These are phyloP conservation scores for Dicerorhinus sumatrensis DNA, from an alignment of 2,113 vertebrate species.

Conservation along the genomic window DNA sequence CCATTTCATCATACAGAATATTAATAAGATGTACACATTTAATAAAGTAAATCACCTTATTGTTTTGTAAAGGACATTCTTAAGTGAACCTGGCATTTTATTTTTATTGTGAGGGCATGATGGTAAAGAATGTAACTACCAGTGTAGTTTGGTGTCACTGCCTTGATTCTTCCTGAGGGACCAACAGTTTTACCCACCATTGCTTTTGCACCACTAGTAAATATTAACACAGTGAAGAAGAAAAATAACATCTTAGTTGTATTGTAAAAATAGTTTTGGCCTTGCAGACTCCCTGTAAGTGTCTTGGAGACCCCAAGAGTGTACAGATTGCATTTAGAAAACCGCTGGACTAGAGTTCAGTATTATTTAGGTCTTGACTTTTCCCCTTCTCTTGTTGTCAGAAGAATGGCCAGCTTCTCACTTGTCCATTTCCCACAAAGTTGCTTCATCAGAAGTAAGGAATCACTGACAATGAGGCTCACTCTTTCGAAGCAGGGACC, in stretches of 20 bases:
- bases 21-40: background rate
- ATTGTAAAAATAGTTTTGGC: background rate
- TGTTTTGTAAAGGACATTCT: background rate
- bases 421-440: background rate
- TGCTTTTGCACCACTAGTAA: background rate
- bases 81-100: background rate
- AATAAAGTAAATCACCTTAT: constrained; percentile 1
- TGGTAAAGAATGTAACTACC: background rate
- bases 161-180: background rate
- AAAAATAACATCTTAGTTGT: constrained; percentile 39
- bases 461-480: background rate
- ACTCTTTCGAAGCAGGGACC: background rate
- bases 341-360: background rate
- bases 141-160: background rate
- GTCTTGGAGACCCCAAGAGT: background rate
- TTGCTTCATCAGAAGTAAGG: background rate
- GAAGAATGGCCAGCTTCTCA: background rate
- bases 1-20: background rate
- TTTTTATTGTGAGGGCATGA: background rate
- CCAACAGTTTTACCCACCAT: background rate
- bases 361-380: background rate
- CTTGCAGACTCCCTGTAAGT: background rate
- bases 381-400: background rate
- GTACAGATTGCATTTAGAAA: background rate
- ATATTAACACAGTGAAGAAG: background rate